Evolutionary conservation across 2,888 invertebrate genomes (phyloP), one percentile per base, ranked within the genome.

Genomic region (Hirtodrosophila alboralis): DNA sequence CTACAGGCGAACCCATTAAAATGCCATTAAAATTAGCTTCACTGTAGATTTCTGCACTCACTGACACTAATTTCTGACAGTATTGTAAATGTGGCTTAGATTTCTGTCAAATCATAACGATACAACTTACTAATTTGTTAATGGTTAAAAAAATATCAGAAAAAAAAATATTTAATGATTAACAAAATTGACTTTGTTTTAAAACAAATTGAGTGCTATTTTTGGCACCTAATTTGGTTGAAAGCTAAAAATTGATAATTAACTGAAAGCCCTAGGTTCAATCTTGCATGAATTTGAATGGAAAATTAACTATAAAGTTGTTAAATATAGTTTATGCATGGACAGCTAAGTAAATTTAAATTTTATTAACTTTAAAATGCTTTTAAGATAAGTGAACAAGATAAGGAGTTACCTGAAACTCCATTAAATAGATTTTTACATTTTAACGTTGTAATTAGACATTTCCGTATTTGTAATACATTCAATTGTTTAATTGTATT

Each of bases 11-110:
- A 59, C 73, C 78, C 83, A 78, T 75, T 78, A 81, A 78, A 81
- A 75, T 70, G 62, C 59, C 83, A 78, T 78, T 78, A 78, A 81
- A 78, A 63, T 72, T 69, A 65, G 69, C 60, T 62, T 53, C 69
- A 44, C 41, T 60, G 23, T 9, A 58, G 16, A 41, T 48, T 48
- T 48, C 51, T 34, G 38, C 62, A 53, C 57, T 60, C 51, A 12
- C 34, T 41, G 61, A 51, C 69, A 49, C 59, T 62, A 66, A 66
- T 67, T 61, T 63, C 54, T 53, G 51, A 59, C 68, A 59, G 58
- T 65, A 54, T 27, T 47, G 69, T 51, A 56, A 51, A 59, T 23
- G 37, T 41, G 41, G 68, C 59, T 44, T 52, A 31, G 45, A 41
- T 31, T 10, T 41, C 34, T 30, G 48, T 38, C 31, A 41, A 48